Evolutionary conservation across 2,888 invertebrate genomes (phyloP).

Genomic region (Cordilura impudica): DNA sequence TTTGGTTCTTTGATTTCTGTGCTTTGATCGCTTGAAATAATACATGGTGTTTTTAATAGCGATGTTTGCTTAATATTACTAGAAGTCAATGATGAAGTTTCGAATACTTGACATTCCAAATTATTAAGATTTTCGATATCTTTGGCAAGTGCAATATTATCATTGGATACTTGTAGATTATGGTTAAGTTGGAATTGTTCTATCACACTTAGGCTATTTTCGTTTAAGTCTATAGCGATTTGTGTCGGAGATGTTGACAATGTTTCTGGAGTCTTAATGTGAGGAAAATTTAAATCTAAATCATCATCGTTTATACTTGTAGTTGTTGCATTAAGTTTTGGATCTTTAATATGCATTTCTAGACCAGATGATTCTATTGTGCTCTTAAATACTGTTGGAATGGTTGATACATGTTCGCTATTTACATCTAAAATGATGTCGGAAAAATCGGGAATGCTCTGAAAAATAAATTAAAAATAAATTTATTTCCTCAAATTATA

Average conservation of each 20-base stretch:
- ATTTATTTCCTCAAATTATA: too few relatives aligned
- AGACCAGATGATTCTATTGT: neutral
- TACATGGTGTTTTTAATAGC: constrained; percentile 19
- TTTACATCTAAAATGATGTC: constrained; percentile 69
- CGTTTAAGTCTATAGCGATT: constrained; percentile 28
- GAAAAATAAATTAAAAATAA: constrained; percentile 25
- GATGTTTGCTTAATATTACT: constrained; percentile 18
- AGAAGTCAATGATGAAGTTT: neutral
- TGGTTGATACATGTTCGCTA: neutral
- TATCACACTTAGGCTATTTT: constrained; percentile 46
- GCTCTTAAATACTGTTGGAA: neutral
- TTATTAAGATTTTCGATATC: constrained; percentile 55
- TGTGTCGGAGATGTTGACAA: neutral
- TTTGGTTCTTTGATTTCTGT: neutral
- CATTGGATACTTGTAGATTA: constrained; percentile 50
- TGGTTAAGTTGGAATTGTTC: constrained; percentile 41
- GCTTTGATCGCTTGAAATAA: neutral
- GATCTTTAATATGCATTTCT: constrained; percentile 34
- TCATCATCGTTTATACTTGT: constrained; percentile 45
- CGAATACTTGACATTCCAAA: constrained; percentile 29
- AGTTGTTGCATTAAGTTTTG: constrained; percentile 36
- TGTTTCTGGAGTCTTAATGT: constrained; percentile 7
- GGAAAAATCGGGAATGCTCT: constrained; percentile 71
- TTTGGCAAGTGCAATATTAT: constrained; percentile 52
- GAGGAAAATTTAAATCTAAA: constrained; percentile 36